phyloP scores from a whole-genome alignment of 2,888 invertebrate genomes.

The Odiellus spinosus region DNA sequence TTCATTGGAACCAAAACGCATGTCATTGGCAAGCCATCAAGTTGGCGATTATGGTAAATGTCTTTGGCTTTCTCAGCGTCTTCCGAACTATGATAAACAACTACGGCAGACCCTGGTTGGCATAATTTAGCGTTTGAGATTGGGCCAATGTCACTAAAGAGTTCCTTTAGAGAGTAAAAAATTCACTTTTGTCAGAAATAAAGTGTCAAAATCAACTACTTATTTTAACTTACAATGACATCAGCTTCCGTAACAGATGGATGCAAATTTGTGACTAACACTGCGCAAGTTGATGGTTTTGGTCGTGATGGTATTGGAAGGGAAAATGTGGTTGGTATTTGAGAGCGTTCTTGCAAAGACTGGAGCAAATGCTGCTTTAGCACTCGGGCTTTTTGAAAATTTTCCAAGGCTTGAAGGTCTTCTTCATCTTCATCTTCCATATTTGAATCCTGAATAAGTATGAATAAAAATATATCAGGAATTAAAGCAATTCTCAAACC shows the following conservation, averaged over 20 bases:
- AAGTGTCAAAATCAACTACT: background rate
- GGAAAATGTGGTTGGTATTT: too few species aligned
- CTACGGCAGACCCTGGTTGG: constrained; percentile 75
- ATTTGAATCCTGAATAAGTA: too few species aligned
- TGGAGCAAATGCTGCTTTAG: too few species aligned
- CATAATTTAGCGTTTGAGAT: constrained; percentile 66
- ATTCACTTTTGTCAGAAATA: background rate
- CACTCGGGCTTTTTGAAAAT: too few species aligned
- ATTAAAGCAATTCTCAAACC: too few species aligned
- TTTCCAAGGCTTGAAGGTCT: too few species aligned
- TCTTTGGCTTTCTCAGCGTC: constrained; percentile 82
- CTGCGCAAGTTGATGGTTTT: too few species aligned
- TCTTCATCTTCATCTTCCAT: too few species aligned
- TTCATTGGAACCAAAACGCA: too few species aligned
- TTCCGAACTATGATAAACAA: constrained; percentile 65
- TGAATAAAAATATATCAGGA: too few species aligned
- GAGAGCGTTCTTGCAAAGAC: too few species aligned
- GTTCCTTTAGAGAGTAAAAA: constrained; percentile 42
- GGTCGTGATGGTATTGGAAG: too few species aligned
- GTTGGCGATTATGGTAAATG: constrained; percentile 77
- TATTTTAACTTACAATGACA: constrained; percentile 48
- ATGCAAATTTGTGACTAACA: constrained; percentile 64
- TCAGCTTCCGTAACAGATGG: constrained; percentile 73
- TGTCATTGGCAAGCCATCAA: constrained; percentile 46
- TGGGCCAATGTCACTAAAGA: constrained; percentile 83